Evolutionary conservation across 2,797 vertebrate genomes (phyloP), one percentile per base, ranked within the genome.

Genomic region (Ciconia nigra): DNA sequence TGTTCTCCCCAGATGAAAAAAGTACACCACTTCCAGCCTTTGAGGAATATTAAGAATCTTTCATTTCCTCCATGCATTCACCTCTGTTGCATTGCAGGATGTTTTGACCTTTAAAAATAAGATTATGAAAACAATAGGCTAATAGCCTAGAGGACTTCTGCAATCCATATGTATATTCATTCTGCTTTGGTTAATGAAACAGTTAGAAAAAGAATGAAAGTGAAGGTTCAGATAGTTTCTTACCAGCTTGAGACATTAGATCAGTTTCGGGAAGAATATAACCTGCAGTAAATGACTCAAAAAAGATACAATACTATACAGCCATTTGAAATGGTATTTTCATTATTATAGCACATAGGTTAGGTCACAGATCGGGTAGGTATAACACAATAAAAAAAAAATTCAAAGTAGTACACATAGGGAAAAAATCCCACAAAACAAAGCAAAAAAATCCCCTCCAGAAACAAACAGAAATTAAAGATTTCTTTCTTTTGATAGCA

Each of bases 61-160:
- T 95, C 35, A 57, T 94, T 92, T 74, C 25, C 29, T 57, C 10
- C 11, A 28, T 44, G 61, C 18, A 35, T 87, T 81, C 51, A 51
- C 11, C 15, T 72, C 65, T 92, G 35, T 65, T 72, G 31, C 31
- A 41, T 12, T 55, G 62, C 24, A 83, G 16, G 13, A 77, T 85
- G 76, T 49, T 80, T 80, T 95, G 73, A 93, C 74, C 47, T 92
- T 81, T 95, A 89, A 86, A 95, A 92, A 69, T 44, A 74, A 82
- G 46, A 92, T 84, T 65, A 19, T 57, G 42, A 78, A 94, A 73
- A 58, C 28, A 83, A 77, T 42, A 82, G 74, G 35, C 41, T 39
- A 65, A 55, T 78, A 90, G 61, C 83, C 79, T 91, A 28, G 39
- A 89, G 83, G 85, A 61, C 25, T 91, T 70, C 20, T 71, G 24